Evolutionary conservation across 2,888 invertebrate species (phyloP).

Genomic region (Phengaris arion): DNA sequence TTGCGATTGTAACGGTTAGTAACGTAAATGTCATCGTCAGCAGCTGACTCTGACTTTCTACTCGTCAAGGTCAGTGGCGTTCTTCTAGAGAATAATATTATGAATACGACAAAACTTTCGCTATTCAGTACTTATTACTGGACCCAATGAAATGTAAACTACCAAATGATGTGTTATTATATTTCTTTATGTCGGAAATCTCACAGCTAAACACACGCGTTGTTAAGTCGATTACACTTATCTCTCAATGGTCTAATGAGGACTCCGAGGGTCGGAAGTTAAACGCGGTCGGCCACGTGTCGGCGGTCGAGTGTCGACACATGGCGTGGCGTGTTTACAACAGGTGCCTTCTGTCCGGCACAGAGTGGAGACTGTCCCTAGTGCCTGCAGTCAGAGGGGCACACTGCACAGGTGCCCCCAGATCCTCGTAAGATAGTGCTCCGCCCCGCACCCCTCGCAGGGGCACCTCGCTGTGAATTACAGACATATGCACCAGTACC

Average conservation of each 20-base stretch:
- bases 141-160: no score
- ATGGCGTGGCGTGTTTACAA: background rate
- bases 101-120: background rate
- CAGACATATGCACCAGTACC: background rate
- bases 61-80: background rate
- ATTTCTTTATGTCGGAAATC: no score
- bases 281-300: background rate
- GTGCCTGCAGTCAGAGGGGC: background rate
- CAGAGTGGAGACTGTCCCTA: no score
- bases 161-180: no score
- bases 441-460: background rate
- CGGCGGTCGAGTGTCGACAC: background rate
- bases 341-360: background rate
- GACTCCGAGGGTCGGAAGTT: background rate
- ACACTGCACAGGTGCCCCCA: background rate
- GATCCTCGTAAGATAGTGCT: background rate
- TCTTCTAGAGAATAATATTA: background rate
- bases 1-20: background rate
- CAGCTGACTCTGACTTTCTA: background rate
- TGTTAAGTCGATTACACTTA: background rate
- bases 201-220: no score
- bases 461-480: background rate
- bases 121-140: background rate
- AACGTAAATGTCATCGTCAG: slow-evolving; percentile 3
- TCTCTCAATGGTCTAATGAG: background rate